phyloP scores from a whole-genome alignment of 1,140 invertebrate species.

The Trichoplusia ni region DNA sequence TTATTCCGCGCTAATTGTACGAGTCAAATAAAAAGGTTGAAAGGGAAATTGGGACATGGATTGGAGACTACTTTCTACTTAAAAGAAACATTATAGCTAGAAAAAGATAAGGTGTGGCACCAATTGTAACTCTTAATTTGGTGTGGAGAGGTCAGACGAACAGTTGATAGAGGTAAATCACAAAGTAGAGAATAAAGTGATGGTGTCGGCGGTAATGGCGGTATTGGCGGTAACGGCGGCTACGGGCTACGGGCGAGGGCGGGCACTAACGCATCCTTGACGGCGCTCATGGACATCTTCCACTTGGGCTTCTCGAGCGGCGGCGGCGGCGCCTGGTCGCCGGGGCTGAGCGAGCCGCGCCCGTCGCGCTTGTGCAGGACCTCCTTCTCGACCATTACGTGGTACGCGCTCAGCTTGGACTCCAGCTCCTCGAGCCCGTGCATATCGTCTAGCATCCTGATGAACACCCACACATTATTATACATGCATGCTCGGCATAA shows the following conservation, averaged over 20 bases:
- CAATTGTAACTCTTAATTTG: too few species aligned
- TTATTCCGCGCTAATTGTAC: slow-evolving; percentile 12
- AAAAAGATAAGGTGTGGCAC: too few species aligned
- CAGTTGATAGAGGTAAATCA: too few species aligned
- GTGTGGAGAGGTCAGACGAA: too few species aligned
- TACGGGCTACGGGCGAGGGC: background rate
- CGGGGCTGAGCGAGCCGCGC: slow-evolving; percentile 63
- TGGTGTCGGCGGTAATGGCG: too few species aligned
- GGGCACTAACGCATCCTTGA: slow-evolving; percentile 75
- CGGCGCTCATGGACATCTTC: slow-evolving; percentile 82
- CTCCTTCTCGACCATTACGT: slow-evolving; percentile 89
- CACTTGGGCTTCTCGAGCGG: slow-evolving; percentile 80
- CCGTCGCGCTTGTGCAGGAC: slow-evolving; percentile 77
- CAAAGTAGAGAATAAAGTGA: too few species aligned
- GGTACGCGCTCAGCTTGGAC: slow-evolving; percentile 89
- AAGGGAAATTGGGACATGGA: too few species aligned
- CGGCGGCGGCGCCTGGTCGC: slow-evolving; percentile 69
- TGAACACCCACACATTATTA: slow-evolving; percentile 19
- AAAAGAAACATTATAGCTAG: background rate
- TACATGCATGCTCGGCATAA: background rate
- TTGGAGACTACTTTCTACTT: background rate
- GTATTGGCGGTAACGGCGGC: background rate
- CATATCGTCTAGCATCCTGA: slow-evolving; percentile 82
- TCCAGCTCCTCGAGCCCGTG: slow-evolving; percentile 89
- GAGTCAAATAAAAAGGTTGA: slow-evolving; percentile 10